Conservation (phyloP, 2,797 vertebrate genomes). For the Cryptoprocta ferox region DNA sequence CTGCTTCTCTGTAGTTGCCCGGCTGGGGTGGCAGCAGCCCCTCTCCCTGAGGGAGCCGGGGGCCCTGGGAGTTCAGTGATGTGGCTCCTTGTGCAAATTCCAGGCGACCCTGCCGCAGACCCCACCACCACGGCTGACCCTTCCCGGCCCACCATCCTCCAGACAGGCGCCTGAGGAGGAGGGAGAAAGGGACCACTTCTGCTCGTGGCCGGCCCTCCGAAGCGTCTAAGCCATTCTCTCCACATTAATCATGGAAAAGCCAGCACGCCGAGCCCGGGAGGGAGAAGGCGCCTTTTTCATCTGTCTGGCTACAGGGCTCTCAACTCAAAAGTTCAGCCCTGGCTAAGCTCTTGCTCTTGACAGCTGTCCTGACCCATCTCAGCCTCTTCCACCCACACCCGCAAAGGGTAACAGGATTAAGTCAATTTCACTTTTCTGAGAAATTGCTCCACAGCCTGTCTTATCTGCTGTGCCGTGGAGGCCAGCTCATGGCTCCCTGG, state of each 20-base stretch:
- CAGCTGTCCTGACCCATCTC: constrained; percentile 74
- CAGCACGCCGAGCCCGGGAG: constrained; percentile 59
- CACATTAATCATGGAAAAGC: constrained; percentile 80
- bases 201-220: background rate
- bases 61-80: background rate
- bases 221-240: constrained; percentile 73
- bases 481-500: constrained; percentile 72
- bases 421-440: constrained; percentile 56
- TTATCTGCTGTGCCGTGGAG: constrained; percentile 22
- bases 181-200: constrained; percentile 57
- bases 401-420: constrained; percentile 56
- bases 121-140: constrained; percentile 52
- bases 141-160: constrained; percentile 72
- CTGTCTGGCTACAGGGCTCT: constrained; percentile 76
- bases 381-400: constrained; percentile 32
- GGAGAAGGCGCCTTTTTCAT: constrained; percentile 80
- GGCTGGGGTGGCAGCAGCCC: background rate
- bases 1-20: background rate
- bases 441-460: constrained; percentile 9
- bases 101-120: constrained; percentile 43
- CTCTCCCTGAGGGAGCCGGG: constrained; percentile 3
- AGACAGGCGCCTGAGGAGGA: constrained; percentile 82
- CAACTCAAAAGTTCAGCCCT: constrained; percentile 68
- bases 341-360: constrained; percentile 70
- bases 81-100: constrained; percentile 63